Percentiles rank a stretch among this genome's conserved stretches.
Evolutionary conservation across 2,113 vertebrate species (phyloP).

Genomic region (Romanogobio albipinnatus): DNA sequence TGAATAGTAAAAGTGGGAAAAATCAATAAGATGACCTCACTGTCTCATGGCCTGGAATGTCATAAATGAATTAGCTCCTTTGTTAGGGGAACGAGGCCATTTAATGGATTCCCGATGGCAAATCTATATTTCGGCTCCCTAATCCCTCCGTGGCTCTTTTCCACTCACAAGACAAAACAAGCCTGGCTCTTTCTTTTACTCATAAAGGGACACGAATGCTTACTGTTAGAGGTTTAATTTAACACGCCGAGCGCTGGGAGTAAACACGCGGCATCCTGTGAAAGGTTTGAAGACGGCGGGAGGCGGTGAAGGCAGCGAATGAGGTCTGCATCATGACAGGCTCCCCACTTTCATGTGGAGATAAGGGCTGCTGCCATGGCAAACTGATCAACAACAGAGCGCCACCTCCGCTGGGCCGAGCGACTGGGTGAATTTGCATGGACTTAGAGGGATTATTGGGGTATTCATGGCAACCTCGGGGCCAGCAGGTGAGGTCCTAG

Average conservation of each 20-base stretch:
- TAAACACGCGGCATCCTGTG: constrained; percentile 56
- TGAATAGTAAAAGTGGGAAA: constrained; percentile 55
- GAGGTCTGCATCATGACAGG: constrained; percentile 53
- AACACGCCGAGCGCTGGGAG: constrained; percentile 57
- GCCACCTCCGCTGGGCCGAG: constrained; percentile 62
- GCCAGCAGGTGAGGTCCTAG: constrained; percentile 90
- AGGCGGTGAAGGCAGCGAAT: constrained; percentile 39
- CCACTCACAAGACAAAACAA: constrained; percentile 52
- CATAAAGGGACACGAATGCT: constrained; percentile 48
- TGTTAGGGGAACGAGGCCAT: constrained; percentile 62
- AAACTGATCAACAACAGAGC: constrained; percentile 55
- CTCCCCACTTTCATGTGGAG: constrained; percentile 63
- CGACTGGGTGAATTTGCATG: constrained; percentile 71
- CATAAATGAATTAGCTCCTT: constrained; percentile 72
- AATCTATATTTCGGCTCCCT: constrained; percentile 62
- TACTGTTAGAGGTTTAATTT: constrained; percentile 60
- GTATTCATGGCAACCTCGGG: constrained; percentile 89
- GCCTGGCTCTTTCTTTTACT: constrained; percentile 46
- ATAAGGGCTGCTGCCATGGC: constrained; percentile 74
- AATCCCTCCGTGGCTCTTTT: constrained; percentile 54
- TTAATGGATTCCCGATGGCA: constrained; percentile 64
- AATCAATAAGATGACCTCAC: constrained; percentile 76
- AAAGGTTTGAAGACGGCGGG: constrained; percentile 57
- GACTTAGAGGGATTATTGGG: constrained; percentile 86
- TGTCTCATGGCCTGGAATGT: constrained; percentile 64